Base-by-base conservation (phyloP, 2,113 vertebrate genomes). In the Colossoma macropomum region DNA sequence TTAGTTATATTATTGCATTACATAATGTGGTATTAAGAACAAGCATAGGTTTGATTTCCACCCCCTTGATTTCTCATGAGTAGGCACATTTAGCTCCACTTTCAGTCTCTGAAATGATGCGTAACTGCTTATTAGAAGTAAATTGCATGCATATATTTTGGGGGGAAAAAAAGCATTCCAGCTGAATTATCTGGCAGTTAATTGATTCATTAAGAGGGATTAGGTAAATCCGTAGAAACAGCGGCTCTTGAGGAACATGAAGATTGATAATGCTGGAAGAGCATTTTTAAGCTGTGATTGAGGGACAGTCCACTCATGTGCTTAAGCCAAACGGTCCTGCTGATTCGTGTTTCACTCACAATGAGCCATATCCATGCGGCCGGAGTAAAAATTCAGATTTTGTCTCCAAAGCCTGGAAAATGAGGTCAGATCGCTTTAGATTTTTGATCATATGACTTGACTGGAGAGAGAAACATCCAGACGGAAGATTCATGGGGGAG, bases 171-270 rank as follows among this genome's bases (percentile, higher is more conserved):
- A 50, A 32, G 63, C 62, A 10, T 63, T 25, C 62, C 81, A 83
- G 73, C 70, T 45, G 52, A 48, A 66, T 84, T 30, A 66, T 85
- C 70, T 45, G 66, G 83, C 32, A 63, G 81, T 69, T 92, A 90
- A 92, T 92, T 89, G 89, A 87, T 85, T 90, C 84, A 91, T 92
- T 92, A 92, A 85, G 71, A 77, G 34, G 78, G 90, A 91, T 92
- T 89, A 89, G 77, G 77, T 77, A 72, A 88, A 90, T 79, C 89
- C 84, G 62, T 89, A 75, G 75, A 71, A 81, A 82, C 84, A 65
- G 86, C 82, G 70, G 81, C 79, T 84, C 87, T 90, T 86, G 56
- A 52, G 8, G 63, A 56, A 23, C 56, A 34, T n/a, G 17, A 34
- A 60, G 54, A 48, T 30, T 48, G 38, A 45, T 56, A 25, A 1